These are phyloP conservation scores for Nothobranchius furzeri DNA, from an alignment of 2,113 vertebrate species.

Conservation along the genomic window DNA sequence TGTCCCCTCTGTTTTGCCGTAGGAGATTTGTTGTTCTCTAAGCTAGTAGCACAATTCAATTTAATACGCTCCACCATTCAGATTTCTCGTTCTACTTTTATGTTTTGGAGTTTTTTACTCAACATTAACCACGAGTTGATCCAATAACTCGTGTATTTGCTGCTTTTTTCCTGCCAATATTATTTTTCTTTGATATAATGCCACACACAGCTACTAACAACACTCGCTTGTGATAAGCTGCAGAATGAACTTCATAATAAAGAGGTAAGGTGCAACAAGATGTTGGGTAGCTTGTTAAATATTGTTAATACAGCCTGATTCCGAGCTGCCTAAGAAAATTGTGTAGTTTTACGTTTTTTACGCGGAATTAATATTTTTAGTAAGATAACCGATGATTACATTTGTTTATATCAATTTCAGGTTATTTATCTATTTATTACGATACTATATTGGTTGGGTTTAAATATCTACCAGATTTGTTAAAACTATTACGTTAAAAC, in stretches of 20 bases:
- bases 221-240: slow-evolving; percentile 44
- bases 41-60: slow-evolving; percentile 35
- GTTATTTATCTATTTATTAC: not conserved
- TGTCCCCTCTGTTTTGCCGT: slow-evolving; percentile 46
- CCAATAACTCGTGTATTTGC: not conserved
- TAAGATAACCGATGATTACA: not conserved
- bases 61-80: slow-evolving; percentile 37
- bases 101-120: not conserved
- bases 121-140: not conserved
- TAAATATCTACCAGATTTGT: not conserved
- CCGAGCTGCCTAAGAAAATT: not conserved
- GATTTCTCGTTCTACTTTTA: not conserved
- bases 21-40: slow-evolving; percentile 66
- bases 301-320: not conserved
- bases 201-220: slow-evolving; percentile 28
- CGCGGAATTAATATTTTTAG: not conserved
- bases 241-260: slow-evolving; percentile 56
- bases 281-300: not conserved
- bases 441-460: not conserved
- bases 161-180: not conserved
- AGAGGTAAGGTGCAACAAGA: slow-evolving; percentile 60
- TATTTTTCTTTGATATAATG: slow-evolving; percentile 23
- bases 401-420: not conserved
- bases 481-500: not conserved
- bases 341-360: too few relatives aligned